Evolutionary conservation across 1,140 invertebrate species (phyloP), one percentile per base, ranked within the genome.

Genomic region (Eriocheir sinensis): DNA sequence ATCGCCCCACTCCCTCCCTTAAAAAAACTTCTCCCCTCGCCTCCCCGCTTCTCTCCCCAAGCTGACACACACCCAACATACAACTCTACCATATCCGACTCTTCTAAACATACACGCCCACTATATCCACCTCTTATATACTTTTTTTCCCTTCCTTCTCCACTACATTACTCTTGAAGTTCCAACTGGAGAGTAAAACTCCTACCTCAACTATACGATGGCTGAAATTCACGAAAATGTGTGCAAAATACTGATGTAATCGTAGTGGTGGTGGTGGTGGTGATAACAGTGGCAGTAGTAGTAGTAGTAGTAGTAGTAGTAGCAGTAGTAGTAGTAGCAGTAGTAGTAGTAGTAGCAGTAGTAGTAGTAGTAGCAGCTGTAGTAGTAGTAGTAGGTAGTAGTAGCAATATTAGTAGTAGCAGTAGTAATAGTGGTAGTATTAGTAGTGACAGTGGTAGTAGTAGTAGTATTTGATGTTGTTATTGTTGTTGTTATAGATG

Each of bases 331-430:
- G 53, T 72, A 72, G 53, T 72, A 72, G 53, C 27, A 72, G 53
- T 72, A 72, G 53, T 72, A 72, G 53, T 72, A 72, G 53, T 72
- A 72, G 53, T 72, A 72, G 53, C 27, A 72, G 53, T 72, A 72
- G 53, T 72, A 72, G 53, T 72, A 72, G 53, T 72, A 72, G 21
- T 72, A 72, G 53, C 27, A 72, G 53, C 21, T 21, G 53, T 72
- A 12, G 53, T 72, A 72, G 48, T 53, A 9, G 2, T 53, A 53
- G 48, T 53, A 0, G 12, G 53, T 72, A 72, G 60, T 72, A 72
- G 60, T 72, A 72, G 60, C n/a, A 72, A n/a, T 72, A 72, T 21
- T 72, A 72, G 60, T 72, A 72, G 27, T 72, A 72, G 60, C n/a
- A 72, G 60, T n/a, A 72, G 60, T 72, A 72, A n/a, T n/a, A 72